A percentile compares a stretch with the other conserved stretches of the same genome.
phyloP scores from a whole-genome alignment of 1,140 invertebrate species.

The Lanistes nyassanus region DNA sequence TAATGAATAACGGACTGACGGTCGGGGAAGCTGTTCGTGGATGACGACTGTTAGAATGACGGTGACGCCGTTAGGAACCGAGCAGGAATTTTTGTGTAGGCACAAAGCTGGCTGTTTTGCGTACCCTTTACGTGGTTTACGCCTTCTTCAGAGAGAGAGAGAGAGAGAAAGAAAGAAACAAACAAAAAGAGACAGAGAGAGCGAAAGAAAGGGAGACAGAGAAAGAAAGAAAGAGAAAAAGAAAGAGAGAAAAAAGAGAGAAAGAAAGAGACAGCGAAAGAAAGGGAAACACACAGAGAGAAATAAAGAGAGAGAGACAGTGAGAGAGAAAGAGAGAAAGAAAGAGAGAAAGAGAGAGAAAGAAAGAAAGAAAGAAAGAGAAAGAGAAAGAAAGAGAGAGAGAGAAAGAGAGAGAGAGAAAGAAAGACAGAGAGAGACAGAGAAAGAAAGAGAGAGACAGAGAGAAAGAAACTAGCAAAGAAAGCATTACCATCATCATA shows the following conservation, averaged over 20 bases:
- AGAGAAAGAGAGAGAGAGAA: too few relatives aligned
- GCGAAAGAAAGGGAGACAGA: conserved; percentile 23
- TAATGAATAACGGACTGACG: background rate
- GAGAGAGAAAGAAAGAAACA: conserved; percentile 23
- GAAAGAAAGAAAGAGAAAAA: conserved; percentile 32
- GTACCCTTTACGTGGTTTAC: too few relatives aligned
- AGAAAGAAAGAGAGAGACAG: conserved; percentile 3
- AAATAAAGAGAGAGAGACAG: conserved; percentile 14
- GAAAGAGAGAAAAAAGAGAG: conserved; percentile 6
- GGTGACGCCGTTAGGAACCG: background rate
- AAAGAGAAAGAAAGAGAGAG: conserved; percentile 1
- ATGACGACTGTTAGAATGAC: background rate
- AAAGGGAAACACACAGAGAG: conserved; percentile 5
- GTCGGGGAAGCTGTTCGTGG: background rate
- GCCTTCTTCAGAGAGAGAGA: conserved; percentile 12
- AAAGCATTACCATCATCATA: conserved; percentile 16
- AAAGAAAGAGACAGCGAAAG: background rate
- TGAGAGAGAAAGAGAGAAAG: conserved; percentile 21
- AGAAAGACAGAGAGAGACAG: conserved; percentile 4
- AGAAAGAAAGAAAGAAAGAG: conserved; percentile 23
- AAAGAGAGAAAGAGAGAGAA: conserved; percentile 25
- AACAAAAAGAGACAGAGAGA: conserved; percentile 20
- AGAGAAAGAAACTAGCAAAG: background rate
- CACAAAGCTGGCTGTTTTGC: background rate
- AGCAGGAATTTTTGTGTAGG: background rate